Evolutionary conservation across 2,113 vertebrate genomes (phyloP), one percentile per base, ranked within the genome.

Genomic region (Oncorhynchus masou): DNA sequence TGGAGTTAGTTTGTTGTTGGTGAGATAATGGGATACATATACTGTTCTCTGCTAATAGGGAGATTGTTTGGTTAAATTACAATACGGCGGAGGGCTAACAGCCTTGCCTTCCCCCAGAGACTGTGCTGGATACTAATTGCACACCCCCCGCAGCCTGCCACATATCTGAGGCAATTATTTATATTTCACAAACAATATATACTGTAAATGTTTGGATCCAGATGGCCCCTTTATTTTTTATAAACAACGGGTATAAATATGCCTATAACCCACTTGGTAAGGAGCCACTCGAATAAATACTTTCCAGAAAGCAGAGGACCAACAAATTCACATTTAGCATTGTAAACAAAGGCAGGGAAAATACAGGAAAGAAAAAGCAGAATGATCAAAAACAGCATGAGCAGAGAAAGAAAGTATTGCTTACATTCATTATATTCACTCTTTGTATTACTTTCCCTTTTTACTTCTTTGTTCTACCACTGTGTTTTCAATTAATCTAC

Each of bases 191-290:
- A 90, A 87, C 82, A 88, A 78, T 83, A 74, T 78, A 74, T 81
- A 82, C 78, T 81, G 84, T 89, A 86, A 89, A 86, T 74, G 77
- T 79, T 86, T 80, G 84, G 72, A 75, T 85, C 88, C 82, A 24
- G 13, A 81, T 68, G 73, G 49, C 71, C 76, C 51, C 76, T 76
- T 73, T 86, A 83, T 87, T 89, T 89, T 87, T 88, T 85, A 92
- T 88, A 87, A 85, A 76, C 45, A 68, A 59, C 79, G 79, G 87
- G 85, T 87, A 86, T 91, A 92, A 91, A 91, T 90, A 86, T 86
- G 83, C 71, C 83, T 85, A 85, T 83, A 90, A 90, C 76, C 66
- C 78, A 84, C 65, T 90, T 91, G 88, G 89, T 86, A 84, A 79
- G 82, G 69, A 80, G 75, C 69, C 20, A n/a, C 49, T 11, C 59